Percentiles rank a stretch among this genome's conserved stretches.
Evolutionary conservation across 2,888 invertebrate species (phyloP).

Genomic region (Pollenia griseotomentosa): DNA sequence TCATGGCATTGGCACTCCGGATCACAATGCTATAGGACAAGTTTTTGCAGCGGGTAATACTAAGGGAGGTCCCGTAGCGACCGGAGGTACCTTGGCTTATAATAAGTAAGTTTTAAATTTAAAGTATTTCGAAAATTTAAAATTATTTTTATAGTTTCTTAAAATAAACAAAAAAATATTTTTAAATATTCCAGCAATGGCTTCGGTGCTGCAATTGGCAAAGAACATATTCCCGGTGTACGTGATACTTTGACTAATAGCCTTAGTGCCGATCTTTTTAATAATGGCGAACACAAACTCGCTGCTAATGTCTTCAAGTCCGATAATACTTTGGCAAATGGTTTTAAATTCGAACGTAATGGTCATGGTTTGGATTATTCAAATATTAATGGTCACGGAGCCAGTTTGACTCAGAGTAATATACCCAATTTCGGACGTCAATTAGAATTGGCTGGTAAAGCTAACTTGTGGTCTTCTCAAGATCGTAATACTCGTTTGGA

Average conservation of each 20-base stretch:
- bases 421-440: conserved; percentile 80
- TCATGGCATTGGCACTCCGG: conserved; percentile 78
- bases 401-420: conserved; percentile 77
- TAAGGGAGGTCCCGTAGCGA: conserved; percentile 72
- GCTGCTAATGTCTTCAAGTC: conserved; percentile 80
- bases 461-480: conserved; percentile 77
- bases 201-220: conserved; percentile 70
- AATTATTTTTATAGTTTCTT: background rate
- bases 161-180: background rate
- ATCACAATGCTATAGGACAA: conserved; percentile 79
- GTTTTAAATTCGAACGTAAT: conserved; percentile 80
- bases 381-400: conserved; percentile 79
- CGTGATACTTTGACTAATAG: conserved; percentile 74
- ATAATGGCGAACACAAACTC: conserved; percentile 78
- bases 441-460: conserved; percentile 76
- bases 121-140: background rate
- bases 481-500: conserved; percentile 78
- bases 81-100: conserved; percentile 74
- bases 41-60: conserved; percentile 76
- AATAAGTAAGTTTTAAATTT: conserved; percentile 73
- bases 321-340: conserved; percentile 80
- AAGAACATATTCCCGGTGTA: conserved; percentile 74
- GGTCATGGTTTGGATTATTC: conserved; percentile 80
- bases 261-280: conserved; percentile 76
- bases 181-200: conserved; percentile 66